Base-by-base conservation (phyloP, 2,888 invertebrate species). In the Zonitis immaculata region DNA sequence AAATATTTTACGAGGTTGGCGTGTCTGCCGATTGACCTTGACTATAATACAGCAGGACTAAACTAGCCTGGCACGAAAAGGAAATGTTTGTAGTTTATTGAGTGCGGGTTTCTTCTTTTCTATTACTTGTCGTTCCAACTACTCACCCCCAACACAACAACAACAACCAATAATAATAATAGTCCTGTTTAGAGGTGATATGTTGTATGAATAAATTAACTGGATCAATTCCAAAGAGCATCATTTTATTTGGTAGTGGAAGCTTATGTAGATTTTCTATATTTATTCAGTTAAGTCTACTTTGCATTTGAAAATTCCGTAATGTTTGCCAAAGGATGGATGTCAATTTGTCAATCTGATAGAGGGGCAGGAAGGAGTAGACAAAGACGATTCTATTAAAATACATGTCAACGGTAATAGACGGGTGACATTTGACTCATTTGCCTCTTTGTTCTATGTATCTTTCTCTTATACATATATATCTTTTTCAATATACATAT, bases 1-100 rank as follows among this genome's bases (percentile, higher is more conserved):
- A 66, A 67, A 66, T 67, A 68, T 61, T 69, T 69, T 69, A 71
- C 65, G 69, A 65, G 54, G 62, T 59, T 71, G 57, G 69, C 69
- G 70, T 71, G 70, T 63, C 62, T 66, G 57, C 52, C 44, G 44
- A 22, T n/a, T 56, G 62, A 59, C 64, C 64, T 65, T 65, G 64
- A 61, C 63, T n/a, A n/a, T n/a, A n/a, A 60, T 27, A 11, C 61
- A 60, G 52, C 59, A 58, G 59, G 61, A 59, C 60, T 35, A 35
- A 35, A 35, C 35, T 14, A 32, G 14, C n/a, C 26, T 18, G 28
- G 18, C 28, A 45, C 45, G 18, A 16, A 26, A 45, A 28, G 30
- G 28, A 45, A 27, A 16, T 28, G 14, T n/a, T 26, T 12, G 28
- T 26, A 28, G 35, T 35, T 35, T 26, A 30, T 45, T 51, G 51